Evolutionary conservation across 2,113 vertebrate genomes (phyloP).

Genomic region (Synchiropus splendidus): DNA sequence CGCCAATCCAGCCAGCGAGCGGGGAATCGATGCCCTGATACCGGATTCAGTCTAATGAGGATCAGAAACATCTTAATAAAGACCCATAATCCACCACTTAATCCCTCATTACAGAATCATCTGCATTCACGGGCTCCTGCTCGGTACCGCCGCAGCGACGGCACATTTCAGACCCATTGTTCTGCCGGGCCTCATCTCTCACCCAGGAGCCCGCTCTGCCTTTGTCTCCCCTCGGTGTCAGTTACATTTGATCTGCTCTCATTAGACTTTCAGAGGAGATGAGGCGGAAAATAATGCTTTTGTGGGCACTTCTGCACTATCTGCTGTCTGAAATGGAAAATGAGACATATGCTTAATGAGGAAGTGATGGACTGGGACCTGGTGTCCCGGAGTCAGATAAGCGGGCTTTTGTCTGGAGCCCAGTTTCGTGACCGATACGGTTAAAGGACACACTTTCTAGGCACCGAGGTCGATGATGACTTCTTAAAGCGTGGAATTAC

Average conservation of each 20-base stretch:
- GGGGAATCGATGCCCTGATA: slow-evolving; percentile 60
- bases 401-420: slow-evolving; percentile 20
- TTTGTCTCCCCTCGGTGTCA: slow-evolving; percentile 55
- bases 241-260: slow-evolving; percentile 61
- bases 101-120: slow-evolving; percentile 69
- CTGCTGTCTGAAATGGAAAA: slow-evolving; percentile 58
- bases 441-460: slow-evolving; percentile 41
- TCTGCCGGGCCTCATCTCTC: slow-evolving; percentile 44
- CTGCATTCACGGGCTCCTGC: slow-evolving; percentile 52
- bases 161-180: slow-evolving; percentile 52
- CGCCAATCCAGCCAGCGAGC: slow-evolving; percentile 36
- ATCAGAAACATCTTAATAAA: slow-evolving; percentile 73
- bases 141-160: slow-evolving; percentile 36
- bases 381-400: slow-evolving; percentile 33
- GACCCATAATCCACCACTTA: slow-evolving; percentile 65
- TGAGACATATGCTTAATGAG: slow-evolving; percentile 74
- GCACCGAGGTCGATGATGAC: slow-evolving; percentile 30
- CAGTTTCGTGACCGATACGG: slow-evolving; percentile 25
- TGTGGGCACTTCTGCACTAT: slow-evolving; percentile 58
- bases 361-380: slow-evolving; percentile 29
- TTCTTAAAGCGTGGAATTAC: slow-evolving; percentile 30
- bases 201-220: slow-evolving; percentile 33
- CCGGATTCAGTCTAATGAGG: slow-evolving; percentile 63
- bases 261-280: slow-evolving; percentile 62
- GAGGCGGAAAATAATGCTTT: slow-evolving; percentile 66